Evolutionary conservation across 2,888 invertebrate species (phyloP).

Genomic region (Xanthia togata): DNA sequence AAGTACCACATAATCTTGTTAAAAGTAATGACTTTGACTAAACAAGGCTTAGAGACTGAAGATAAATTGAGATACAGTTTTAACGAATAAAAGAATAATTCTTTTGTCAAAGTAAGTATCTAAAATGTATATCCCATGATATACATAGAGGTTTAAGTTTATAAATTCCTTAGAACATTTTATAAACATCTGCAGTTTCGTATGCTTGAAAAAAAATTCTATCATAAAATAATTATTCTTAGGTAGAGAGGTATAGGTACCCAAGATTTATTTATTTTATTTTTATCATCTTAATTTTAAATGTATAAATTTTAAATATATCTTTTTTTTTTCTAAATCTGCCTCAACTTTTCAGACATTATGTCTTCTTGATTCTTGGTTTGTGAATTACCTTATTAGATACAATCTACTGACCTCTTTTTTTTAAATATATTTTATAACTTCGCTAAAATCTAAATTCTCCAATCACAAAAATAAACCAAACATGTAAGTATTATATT

Average conservation of each 20-base stretch:
- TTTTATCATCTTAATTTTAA: too few relatives aligned
- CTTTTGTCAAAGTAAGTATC: not conserved
- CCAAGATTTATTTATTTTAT: not conserved
- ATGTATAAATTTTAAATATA: too few relatives aligned
- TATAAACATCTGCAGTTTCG: not conserved
- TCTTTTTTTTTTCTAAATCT: too few relatives aligned
- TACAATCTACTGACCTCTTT: too few relatives aligned
- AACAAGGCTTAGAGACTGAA: not conserved
- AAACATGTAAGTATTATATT: too few relatives aligned
- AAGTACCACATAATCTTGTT: slow-evolving; percentile 8
- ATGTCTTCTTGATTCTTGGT: not conserved
- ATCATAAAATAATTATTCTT: not conserved
- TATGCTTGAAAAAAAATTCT: not conserved
- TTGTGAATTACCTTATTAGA: too few relatives aligned
- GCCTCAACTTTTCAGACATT: not conserved
- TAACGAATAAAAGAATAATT: not conserved
- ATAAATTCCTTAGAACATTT: not conserved
- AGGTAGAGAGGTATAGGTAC: too few relatives aligned
- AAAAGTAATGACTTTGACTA: slow-evolving; percentile 2
- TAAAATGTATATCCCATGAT: not conserved
- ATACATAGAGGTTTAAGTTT: not conserved
- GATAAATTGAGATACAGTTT: not conserved
- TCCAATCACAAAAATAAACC: not conserved
- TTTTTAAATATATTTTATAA: too few relatives aligned
- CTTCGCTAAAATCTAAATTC: too few relatives aligned